Base-by-base conservation (phyloP, 2,113 vertebrate genomes). In the Hipposideros armiger region DNA sequence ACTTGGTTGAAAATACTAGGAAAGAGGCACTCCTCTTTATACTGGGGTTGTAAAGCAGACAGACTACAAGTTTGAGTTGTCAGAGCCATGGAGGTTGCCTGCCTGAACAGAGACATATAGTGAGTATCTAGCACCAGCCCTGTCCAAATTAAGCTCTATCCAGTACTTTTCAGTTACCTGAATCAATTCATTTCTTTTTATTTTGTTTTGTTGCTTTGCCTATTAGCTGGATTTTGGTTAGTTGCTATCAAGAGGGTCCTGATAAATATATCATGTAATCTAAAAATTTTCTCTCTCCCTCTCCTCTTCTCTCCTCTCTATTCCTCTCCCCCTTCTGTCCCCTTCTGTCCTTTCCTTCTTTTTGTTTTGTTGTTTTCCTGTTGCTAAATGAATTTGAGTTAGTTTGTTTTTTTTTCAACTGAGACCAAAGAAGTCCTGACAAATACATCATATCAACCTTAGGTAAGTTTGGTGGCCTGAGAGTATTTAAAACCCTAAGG, bases 121-220 rank as follows among this genome's bases (percentile, higher is more conserved):
- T 45, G 62, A 72, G 20, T 45, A 42, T 64, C n/a, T 40, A 40
- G 24, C 11, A 47, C 42, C 22, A 87, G 62, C 26, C 13, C 19
- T 54, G 45, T 73, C 62, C 13, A 67, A 47, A 73, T 26, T 73
- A 70, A 90, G 19, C 19, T 24, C 28, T 20, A 5, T 7, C 19
- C 56, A 10, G 32, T 11, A 5, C 8, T 91, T 85, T 69, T 66
- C 72, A 86, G 36, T 66, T 54, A 26, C 28, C 67, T 2, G 3
- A 78, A 62, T 36, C 47, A 56, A 74, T 40, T 52, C 4, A 16
- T 60, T 60, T 80, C 20, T 36, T 42, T 84, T 87, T n/a, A 47
- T 95, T 90, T 85, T 93, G 36, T 47, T 88, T 87, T 77, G 6
- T 78, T 85, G 42, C 73, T 78, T 91, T 66, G 24, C 40, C 50